Conservation (phyloP, 1,140 invertebrate species). For the Pantala flavescens region DNA sequence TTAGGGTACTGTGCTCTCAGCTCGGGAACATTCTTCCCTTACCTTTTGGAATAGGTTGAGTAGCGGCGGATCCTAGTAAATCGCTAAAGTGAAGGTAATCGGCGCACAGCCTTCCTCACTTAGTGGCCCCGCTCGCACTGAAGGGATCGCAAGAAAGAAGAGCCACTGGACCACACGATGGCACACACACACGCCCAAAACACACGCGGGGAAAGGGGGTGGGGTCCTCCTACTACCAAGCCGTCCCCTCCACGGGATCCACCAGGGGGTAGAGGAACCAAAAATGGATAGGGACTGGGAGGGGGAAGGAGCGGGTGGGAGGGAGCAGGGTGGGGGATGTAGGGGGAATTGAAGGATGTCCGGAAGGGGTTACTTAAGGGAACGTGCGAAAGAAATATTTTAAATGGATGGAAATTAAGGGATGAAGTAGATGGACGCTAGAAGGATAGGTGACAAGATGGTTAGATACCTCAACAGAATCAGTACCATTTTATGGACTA, state of each 20-base stretch:
- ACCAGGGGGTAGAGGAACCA: neutral
- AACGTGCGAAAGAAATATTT: neutral
- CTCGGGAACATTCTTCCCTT: neutral
- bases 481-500: too few relatives aligned
- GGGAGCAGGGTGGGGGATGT: neutral
- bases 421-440: too few relatives aligned
- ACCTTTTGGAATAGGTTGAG: constrained; percentile 1
- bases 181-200: neutral
- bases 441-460: too few relatives aligned
- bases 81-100: neutral
- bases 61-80: neutral
- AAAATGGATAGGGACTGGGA: neutral
- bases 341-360: neutral
- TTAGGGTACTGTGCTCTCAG: too few relatives aligned
- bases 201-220: neutral
- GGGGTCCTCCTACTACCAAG: neutral
- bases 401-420: too few relatives aligned
- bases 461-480: too few relatives aligned
- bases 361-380: neutral
- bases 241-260: neutral
- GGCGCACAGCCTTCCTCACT: constrained; percentile 1
- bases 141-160: neutral
- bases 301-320: neutral
- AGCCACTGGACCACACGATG: neutral
- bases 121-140: neutral